Evolutionary conservation across 2,113 vertebrate species (phyloP).

Genomic region (Hyperopisus bebe): DNA sequence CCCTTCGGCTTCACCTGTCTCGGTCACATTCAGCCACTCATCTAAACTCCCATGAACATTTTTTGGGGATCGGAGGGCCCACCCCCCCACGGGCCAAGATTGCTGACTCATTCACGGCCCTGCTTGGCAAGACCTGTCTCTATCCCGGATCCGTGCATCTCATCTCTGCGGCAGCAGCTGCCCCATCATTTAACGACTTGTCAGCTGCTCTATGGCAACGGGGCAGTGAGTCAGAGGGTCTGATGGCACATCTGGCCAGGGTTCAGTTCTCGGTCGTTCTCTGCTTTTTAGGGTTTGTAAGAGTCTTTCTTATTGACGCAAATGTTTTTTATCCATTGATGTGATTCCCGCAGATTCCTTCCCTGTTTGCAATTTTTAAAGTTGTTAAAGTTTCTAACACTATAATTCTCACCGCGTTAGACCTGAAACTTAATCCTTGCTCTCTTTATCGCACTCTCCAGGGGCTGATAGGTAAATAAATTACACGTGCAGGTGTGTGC

Average conservation of each 20-base stretch:
- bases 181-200: not conserved
- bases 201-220: not conserved
- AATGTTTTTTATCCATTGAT: not conserved
- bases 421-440: not conserved
- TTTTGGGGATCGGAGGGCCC: not conserved
- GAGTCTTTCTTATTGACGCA: not conserved
- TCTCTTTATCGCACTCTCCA: not conserved
- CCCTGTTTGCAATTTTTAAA: not conserved
- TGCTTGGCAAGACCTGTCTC: not conserved
- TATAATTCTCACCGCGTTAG: not conserved
- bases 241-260: not conserved
- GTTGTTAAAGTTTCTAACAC: not conserved
- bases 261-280: not conserved
- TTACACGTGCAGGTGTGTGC: not conserved
- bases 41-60: not conserved
- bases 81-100: not conserved
- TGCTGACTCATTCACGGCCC: not conserved
- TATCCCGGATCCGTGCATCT: not conserved
- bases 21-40: not conserved
- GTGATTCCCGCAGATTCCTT: not conserved
- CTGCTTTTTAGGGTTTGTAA: not conserved
- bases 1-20: not conserved
- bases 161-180: not conserved
- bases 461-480: not conserved
- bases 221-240: not conserved